phyloP scores from a whole-genome alignment of 2,113 vertebrate species.

The Microtus montanus region DNA sequence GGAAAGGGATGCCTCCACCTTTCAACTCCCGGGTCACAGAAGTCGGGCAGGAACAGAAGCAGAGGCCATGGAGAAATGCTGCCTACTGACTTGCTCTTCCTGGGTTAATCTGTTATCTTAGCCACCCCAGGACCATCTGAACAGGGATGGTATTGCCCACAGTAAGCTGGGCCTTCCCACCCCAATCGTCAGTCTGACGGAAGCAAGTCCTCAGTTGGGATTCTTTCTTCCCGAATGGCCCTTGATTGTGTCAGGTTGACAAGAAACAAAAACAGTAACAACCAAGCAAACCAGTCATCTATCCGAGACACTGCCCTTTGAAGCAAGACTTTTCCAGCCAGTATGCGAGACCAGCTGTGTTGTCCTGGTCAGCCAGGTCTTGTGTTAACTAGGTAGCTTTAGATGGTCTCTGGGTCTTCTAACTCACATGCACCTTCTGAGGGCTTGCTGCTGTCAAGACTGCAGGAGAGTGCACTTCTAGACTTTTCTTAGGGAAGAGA shows the following conservation, averaged over 20 bases:
- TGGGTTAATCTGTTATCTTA: not conserved
- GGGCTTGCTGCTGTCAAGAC: not conserved
- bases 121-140: not conserved
- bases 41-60: not conserved
- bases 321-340: not conserved
- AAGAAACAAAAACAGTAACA: not conserved
- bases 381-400: not conserved
- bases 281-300: not conserved
- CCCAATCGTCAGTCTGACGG: not conserved
- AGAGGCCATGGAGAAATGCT: not conserved
- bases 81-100: not conserved
- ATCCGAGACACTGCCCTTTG: not conserved
- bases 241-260: not conserved
- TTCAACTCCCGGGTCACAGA: not conserved
- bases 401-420: not conserved
- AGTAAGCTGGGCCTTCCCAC: not conserved
- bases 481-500: conserved; percentile 21
- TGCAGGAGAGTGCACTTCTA: not conserved
- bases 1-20: not conserved
- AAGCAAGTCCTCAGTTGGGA: not conserved
- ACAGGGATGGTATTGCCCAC: not conserved
- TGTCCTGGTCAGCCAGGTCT: not conserved
- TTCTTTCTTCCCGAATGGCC: not conserved
- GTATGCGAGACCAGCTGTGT: not conserved
- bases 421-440: not conserved